phyloP scores from a whole-genome alignment of 2,113 vertebrate genomes.

The Lethenteron reissneri region DNA sequence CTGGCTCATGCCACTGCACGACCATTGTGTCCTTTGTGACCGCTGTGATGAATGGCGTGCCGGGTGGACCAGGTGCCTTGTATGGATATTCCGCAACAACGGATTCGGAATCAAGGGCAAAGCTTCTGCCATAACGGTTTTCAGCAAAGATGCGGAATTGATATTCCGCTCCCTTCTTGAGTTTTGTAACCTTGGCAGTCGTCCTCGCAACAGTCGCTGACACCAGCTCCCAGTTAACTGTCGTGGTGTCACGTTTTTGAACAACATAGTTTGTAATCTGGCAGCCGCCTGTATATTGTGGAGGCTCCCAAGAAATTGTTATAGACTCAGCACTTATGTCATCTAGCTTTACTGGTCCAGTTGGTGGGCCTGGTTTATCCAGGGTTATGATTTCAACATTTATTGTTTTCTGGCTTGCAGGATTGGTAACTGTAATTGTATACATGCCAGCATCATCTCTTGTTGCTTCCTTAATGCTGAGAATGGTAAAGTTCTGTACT shows the following conservation, averaged over 20 bases:
- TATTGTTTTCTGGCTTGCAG: conserved; percentile 57
- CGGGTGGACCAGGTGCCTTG: conserved; percentile 82
- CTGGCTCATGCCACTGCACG: conserved; percentile 80
- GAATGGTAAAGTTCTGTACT: conserved; percentile 31
- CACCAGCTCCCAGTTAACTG: conserved; percentile 65
- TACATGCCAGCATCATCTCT: conserved; percentile 78
- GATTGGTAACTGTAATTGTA: conserved; percentile 48
- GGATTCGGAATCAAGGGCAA: conserved; percentile 53
- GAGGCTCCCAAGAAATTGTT: conserved; percentile 72
- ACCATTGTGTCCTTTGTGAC: conserved; percentile 68
- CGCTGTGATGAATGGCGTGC: conserved; percentile 58
- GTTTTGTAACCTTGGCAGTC: conserved; percentile 51
- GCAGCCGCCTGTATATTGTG: conserved; percentile 60
- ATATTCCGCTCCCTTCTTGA: conserved; percentile 86
- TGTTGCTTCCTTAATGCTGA: conserved; percentile 66
- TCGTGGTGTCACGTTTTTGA: conserved; percentile 79
- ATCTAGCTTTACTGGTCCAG: conserved; percentile 70
- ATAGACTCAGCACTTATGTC: conserved; percentile 78
- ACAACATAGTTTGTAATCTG: conserved; percentile 88
- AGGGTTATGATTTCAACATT: conserved; percentile 64
- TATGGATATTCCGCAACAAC: conserved; percentile 81
- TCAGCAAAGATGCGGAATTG: conserved; percentile 95
- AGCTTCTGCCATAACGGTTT: conserved; percentile 82
- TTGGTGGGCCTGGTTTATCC: conserved; percentile 80
- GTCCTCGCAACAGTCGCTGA: conserved; percentile 63